Evolutionary conservation across 2,888 invertebrate species (phyloP).

Genomic region (Tinea pellionella): DNA sequence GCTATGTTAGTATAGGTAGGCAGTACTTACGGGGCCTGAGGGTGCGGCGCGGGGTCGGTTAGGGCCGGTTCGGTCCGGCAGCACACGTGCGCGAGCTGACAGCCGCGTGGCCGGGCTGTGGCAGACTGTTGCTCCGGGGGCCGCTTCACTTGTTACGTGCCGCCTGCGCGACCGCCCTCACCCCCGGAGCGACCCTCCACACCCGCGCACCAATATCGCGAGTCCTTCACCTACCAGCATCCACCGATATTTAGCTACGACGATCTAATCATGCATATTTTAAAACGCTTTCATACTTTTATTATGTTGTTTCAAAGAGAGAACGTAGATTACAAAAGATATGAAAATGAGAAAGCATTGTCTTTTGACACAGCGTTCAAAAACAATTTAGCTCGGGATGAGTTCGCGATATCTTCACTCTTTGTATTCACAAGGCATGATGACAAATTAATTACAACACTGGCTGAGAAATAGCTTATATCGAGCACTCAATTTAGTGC

Average conservation of each 20-base stretch:
- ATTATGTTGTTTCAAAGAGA: neutral
- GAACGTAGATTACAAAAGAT: neutral
- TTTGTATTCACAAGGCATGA: neutral
- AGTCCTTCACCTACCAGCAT: constrained; percentile 56
- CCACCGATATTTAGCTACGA: constrained; percentile 24
- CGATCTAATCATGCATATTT: constrained; percentile 10
- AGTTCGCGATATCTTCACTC: neutral
- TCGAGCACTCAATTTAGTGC: no score
- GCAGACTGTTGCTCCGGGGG: constrained; percentile 70
- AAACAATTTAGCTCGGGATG: neutral
- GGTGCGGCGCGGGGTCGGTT: constrained; percentile 26
- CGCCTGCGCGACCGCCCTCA: constrained; percentile 30
- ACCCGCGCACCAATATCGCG: constrained; percentile 52
- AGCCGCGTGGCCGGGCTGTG: constrained; percentile 66
- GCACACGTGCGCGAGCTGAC: constrained; percentile 25
- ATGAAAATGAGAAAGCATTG: neutral
- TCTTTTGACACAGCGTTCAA: neutral
- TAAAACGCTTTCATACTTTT: neutral
- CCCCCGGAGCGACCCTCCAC: constrained; percentile 39
- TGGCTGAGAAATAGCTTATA: neutral
- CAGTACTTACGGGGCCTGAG: neutral
- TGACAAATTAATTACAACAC: neutral
- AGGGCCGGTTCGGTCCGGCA: constrained; percentile 19
- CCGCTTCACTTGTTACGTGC: constrained; percentile 68
- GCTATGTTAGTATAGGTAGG: neutral